These are phyloP conservation scores for Carapus acus DNA, from an alignment of 2,797 vertebrate genomes.

Conservation along the genomic window DNA sequence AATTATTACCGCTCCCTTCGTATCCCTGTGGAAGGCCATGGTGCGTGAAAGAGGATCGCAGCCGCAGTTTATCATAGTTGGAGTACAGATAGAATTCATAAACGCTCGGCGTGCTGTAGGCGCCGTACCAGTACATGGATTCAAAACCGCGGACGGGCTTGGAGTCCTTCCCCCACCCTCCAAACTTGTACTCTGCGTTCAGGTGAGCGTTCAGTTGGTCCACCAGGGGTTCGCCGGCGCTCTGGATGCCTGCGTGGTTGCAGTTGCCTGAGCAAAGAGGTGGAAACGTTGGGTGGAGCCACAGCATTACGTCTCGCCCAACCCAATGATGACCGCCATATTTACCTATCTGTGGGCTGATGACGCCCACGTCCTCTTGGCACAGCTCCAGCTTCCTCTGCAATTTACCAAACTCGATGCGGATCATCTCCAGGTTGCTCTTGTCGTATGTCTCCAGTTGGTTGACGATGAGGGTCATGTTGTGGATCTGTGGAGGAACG, in stretches of 20 bases:
- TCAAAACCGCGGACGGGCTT: slow-evolving; percentile 50
- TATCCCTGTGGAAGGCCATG: slow-evolving; percentile 2
- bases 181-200: slow-evolving; percentile 26
- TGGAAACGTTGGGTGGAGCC: neutral
- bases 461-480: slow-evolving; percentile 70
- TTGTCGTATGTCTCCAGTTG: slow-evolving; percentile 67
- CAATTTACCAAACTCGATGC: slow-evolving; percentile 65
- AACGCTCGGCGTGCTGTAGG: neutral
- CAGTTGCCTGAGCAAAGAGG: slow-evolving; percentile 60
- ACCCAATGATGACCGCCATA: neutral
- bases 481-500: slow-evolving; percentile 88
- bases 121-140: slow-evolving; percentile 20
- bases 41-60: slow-evolving; percentile 14
- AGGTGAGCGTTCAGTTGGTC: slow-evolving; percentile 56
- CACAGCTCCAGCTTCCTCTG: slow-evolving; percentile 69
- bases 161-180: slow-evolving; percentile 66
- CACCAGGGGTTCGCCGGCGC: slow-evolving; percentile 53
- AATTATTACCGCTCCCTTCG: slow-evolving; percentile 30
- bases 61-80: slow-evolving; percentile 17
- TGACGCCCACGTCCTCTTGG: slow-evolving; percentile 52
- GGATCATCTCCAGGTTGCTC: slow-evolving; percentile 67
- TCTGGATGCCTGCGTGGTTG: slow-evolving; percentile 62
- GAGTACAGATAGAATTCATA: slow-evolving; percentile 12
- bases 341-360: slow-evolving; percentile 60
- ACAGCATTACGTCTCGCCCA: neutral